Evolutionary conservation across 1,140 invertebrate species (phyloP).

Genomic region (Littorina saxatilis): DNA sequence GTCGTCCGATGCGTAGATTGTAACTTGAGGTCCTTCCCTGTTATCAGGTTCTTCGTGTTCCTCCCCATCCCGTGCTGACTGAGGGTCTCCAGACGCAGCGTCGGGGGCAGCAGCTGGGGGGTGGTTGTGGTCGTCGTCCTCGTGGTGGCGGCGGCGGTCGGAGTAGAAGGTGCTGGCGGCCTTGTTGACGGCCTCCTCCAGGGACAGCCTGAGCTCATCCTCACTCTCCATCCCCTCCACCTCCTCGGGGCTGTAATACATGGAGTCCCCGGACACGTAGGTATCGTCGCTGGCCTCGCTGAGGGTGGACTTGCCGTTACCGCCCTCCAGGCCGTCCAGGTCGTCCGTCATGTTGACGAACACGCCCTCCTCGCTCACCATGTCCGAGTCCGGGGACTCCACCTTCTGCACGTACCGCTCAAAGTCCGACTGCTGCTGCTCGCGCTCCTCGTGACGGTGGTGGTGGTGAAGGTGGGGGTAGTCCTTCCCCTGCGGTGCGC

Average conservation of each 20-base stretch:
- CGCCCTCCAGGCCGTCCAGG: slow-evolving; percentile 31
- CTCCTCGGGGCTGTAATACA: slow-evolving; percentile 55
- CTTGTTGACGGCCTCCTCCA: slow-evolving; percentile 53
- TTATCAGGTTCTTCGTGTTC: too few relatives aligned
- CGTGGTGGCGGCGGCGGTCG: not conserved
- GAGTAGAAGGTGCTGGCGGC: slow-evolving; percentile 30
- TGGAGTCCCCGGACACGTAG: slow-evolving; percentile 49
- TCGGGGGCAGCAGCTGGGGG: not conserved
- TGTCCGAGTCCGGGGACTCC: slow-evolving; percentile 50
- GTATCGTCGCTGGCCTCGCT: slow-evolving; percentile 46
- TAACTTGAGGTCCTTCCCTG: not conserved
- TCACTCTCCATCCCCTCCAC: slow-evolving; percentile 38
- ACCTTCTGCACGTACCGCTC: not conserved
- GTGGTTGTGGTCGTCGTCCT: not conserved
- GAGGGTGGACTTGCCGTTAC: slow-evolving; percentile 37
- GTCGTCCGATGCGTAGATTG: not conserved
- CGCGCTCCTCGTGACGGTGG: not conserved
- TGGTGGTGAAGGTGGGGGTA: not conserved
- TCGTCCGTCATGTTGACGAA: slow-evolving; percentile 70
- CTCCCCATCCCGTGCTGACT: too few relatives aligned
- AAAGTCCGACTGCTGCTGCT: not conserved
- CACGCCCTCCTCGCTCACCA: slow-evolving; percentile 61
- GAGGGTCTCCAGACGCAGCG: too few relatives aligned
- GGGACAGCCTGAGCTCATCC: slow-evolving; percentile 27
- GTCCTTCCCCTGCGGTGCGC: not conserved